A percentile compares a stretch with the other conserved stretches of the same genome.
These are phyloP conservation scores for Tipula unca DNA, from an alignment of 2,888 invertebrate genomes.

Conservation along the genomic window DNA sequence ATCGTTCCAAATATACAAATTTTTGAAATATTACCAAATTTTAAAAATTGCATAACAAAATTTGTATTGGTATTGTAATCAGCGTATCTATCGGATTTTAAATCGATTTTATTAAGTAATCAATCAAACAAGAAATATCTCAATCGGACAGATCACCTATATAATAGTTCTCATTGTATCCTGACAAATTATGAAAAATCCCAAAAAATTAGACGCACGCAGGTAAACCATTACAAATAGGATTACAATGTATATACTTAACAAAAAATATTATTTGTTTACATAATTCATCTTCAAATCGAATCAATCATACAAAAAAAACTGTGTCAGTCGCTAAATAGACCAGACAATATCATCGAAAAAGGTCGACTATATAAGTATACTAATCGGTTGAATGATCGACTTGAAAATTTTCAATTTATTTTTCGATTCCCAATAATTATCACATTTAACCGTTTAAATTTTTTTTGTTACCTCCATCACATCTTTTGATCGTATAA, in stretches of 20 bases:
- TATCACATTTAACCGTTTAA: background rate
- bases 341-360: background rate
- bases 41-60: too few species aligned
- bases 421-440: conserved; percentile 1
- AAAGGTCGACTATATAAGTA: background rate
- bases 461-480: background rate
- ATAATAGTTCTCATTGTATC: background rate
- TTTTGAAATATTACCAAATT: too few species aligned
- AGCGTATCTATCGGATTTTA: too few species aligned
- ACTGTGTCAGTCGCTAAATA: background rate
- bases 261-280: background rate
- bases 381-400: background rate
- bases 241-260: background rate
- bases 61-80: too few species aligned
- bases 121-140: background rate
- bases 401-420: background rate
- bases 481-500: background rate
- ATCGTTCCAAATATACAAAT: too few species aligned
- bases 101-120: background rate
- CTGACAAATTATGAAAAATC: background rate
- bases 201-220: background rate
- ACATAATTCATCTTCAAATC: background rate
- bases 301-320: background rate
- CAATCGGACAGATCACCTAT: background rate
- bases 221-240: background rate